Evolutionary conservation across 2,888 invertebrate genomes (phyloP), one percentile per base, ranked within the genome.

Genomic region (Pteria penguin): DNA sequence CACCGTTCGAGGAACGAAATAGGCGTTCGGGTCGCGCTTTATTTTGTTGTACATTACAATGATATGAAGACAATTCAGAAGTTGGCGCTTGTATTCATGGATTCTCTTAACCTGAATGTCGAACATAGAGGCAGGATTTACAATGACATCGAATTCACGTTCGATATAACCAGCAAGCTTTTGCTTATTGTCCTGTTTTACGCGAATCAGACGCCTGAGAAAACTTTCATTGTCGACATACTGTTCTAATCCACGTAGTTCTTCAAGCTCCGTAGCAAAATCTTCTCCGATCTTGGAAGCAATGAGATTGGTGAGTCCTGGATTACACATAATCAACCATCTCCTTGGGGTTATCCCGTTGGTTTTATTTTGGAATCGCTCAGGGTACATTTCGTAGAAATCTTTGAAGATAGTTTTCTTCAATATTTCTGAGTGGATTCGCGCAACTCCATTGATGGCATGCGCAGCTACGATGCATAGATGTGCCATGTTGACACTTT

Each of bases 341-440:
- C 99, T 95, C 71, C 99, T 95, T 0, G 99, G 99, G 0, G 99
- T 99, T 85, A 99, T 99, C 65, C 99, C 99, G 92, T 99, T 99
- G 0, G 98, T 98, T 93, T 99, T 99, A 93, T 98, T 98, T 93
- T 99, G 98, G 95, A 99, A 99, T 91, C 97, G 97, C 58, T 97
- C 95, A 0, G 99, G 99, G 88, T 94, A 95, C 94, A 98, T 94
- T 92, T 98, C 97, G 90, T 95, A 97, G 93, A 99, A 99, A 92
- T 98, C 97, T 83, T 94, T 95, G 95, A 99, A 93, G 93, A 98
- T 93, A 79, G 96, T 95, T 8, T 94, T 94, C 93, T 97, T 98
- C 72, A 99, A 94, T 88, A 99, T 97, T 75, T 98, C 97, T 0
- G 99, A 98, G 93, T 99, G 99, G 81, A 99, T 95, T 82, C 95